Conservation (phyloP, 2,888 invertebrate species). For the Lutraria lutraria region DNA sequence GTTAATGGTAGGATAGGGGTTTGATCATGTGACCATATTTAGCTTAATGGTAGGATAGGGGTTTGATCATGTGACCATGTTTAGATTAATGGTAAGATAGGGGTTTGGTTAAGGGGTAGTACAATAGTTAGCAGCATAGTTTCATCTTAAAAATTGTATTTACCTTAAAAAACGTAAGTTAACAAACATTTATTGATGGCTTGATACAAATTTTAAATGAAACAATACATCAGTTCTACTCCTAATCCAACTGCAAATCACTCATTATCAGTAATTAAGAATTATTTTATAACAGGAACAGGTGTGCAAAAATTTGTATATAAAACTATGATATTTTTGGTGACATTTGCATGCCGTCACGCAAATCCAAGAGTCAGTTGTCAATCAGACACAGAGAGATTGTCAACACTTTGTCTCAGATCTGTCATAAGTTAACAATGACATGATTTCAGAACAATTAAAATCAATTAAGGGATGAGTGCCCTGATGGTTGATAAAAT, state of each 20-base stretch:
- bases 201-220: neutral
- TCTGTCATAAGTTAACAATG: conserved; percentile 30
- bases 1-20: too few relatives aligned
- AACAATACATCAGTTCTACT: neutral
- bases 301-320: neutral
- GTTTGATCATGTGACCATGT: too few relatives aligned
- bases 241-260: neutral
- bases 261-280: neutral
- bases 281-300: conserved; percentile 1
- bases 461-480: conserved; percentile 45
- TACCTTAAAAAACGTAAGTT: too few relatives aligned
- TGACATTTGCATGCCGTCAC: neutral
- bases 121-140: too few relatives aligned
- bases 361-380: neutral
- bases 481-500: conserved; percentile 28
- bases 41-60: too few relatives aligned
- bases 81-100: too few relatives aligned
- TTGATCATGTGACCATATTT: too few relatives aligned
- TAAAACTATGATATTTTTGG: neutral
- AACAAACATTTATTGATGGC: too few relatives aligned
- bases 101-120: too few relatives aligned
- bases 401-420: conserved; percentile 17
- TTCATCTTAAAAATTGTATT: too few relatives aligned
- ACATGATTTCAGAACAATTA: conserved; percentile 28
- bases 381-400: neutral